These are phyloP conservation scores for Hiodon tergisus DNA, from an alignment of 2,113 vertebrate genomes.

Conservation along the genomic window DNA sequence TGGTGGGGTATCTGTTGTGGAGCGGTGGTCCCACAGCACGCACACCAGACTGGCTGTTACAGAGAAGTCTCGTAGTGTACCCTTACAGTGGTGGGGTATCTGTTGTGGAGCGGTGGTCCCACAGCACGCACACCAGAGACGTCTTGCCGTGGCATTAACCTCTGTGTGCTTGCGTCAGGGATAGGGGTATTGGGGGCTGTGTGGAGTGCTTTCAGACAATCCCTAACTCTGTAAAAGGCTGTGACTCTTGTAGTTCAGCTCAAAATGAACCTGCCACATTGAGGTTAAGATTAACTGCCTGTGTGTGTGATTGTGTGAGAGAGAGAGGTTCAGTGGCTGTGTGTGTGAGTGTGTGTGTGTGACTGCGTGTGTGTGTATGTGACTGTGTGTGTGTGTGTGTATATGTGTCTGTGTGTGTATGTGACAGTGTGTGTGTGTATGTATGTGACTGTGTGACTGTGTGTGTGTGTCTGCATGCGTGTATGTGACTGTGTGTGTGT, in stretches of 20 bases:
- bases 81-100: not conserved
- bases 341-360: too few species aligned
- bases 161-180: not conserved
- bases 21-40: not conserved
- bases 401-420: not conserved
- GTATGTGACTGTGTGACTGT: not conserved
- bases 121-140: not conserved
- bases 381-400: not conserved
- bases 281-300: too few species aligned
- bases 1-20: not conserved
- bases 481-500: too few species aligned
- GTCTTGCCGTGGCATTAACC: too few species aligned
- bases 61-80: not conserved
- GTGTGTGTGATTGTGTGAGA: too few species aligned
- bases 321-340: too few species aligned
- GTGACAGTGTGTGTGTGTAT: constrained; percentile 8
- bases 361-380: too few species aligned
- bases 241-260: too few species aligned
- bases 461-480: too few species aligned
- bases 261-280: too few species aligned
- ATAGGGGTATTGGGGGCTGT: not conserved
- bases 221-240: too few species aligned
- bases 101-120: not conserved
- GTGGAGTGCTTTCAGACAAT: too few species aligned
- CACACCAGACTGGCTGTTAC: not conserved